Evolutionary conservation across 1,140 invertebrate species (phyloP), one percentile per base, ranked within the genome.

Genomic region (Drosophila orosa): DNA sequence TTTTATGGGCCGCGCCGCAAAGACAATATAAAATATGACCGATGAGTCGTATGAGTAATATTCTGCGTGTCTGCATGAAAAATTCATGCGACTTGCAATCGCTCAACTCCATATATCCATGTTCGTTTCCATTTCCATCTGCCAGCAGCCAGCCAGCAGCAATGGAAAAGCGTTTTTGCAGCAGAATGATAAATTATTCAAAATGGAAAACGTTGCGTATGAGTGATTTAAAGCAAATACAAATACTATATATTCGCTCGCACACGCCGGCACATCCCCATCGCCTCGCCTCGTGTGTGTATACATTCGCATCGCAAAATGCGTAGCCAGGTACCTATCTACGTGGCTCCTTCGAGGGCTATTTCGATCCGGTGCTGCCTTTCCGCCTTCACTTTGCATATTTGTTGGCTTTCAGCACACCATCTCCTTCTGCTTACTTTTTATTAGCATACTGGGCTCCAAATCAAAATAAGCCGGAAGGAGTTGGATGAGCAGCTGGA

Each of bases 181-280:
- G 17, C 71, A 39, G n/a, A 76, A 67, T 76, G 63, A 78, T 78
- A 78, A 78, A 78, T 78, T 78, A 78, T 78, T 78, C 75, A 65
- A 78, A 78, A 78, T 72, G 59, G 59, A 72, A 78, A 77, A 72
- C 75, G 66, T 56, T 60, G 76, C 74, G 75, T 78, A 78, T 78
- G 71, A 75, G 73, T 78, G 74, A 77, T 78, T 62, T 78, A 68
- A 72, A 48, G 68, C 68, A 71, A 71, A 72, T 72, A 71, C 68
- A 57, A 71, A 71, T 58, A 42, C 48, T 48, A 56, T 47, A 76
- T 35, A 55, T 48, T 12, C 47, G 29, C 22, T 7, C 31, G 22
- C 58, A 29, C 45, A 68, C 25, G 33, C 40, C 10, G 27, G 17
- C 24, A 68, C 33, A 33, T 40, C 62, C 33, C n/a, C n/a, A n/a